Percentiles rank a stretch among this genome's conserved stretches.
phyloP scores from a whole-genome alignment of 2,113 vertebrate genomes.

The Picathartes gymnocephalus region DNA sequence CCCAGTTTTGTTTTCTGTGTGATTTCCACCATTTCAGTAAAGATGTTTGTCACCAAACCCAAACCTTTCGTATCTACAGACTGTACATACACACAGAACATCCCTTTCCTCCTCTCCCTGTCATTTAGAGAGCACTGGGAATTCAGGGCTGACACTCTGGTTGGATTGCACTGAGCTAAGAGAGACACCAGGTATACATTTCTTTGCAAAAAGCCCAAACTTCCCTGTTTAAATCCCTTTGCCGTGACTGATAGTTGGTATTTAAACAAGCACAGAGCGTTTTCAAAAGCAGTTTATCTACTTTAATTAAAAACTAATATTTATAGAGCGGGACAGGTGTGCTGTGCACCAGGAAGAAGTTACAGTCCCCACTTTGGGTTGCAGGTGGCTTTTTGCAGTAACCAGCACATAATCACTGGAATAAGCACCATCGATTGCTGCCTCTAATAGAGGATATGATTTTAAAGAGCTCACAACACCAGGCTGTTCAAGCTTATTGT shows the following conservation, averaged over 20 bases:
- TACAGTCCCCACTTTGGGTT: neutral
- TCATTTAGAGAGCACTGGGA: rapidly evolving
- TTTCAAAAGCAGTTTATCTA: neutral
- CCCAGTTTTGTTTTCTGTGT: neutral
- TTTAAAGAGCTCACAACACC: conserved; percentile 17
- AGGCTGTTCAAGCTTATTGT: neutral
- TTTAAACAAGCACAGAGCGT: neutral
- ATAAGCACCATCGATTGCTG: neutral
- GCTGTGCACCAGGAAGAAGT: neutral
- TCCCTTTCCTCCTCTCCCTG: neutral
- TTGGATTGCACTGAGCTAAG: neutral
- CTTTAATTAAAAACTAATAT: conserved; percentile 19
- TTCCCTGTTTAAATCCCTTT: neutral
- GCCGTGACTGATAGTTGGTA: neutral
- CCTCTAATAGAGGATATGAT: neutral
- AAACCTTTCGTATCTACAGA: neutral
- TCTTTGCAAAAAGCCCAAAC: neutral
- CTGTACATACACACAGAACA: neutral
- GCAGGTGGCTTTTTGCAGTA: neutral
- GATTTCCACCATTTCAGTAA: neutral
- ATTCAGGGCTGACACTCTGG: neutral
- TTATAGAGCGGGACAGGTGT: neutral
- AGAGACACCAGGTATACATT: neutral
- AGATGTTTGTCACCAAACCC: neutral
- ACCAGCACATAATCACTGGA: neutral